Conservation (phyloP, 53 echinoderm and acorn worm species). For the Zoroaster sp. region DNA sequence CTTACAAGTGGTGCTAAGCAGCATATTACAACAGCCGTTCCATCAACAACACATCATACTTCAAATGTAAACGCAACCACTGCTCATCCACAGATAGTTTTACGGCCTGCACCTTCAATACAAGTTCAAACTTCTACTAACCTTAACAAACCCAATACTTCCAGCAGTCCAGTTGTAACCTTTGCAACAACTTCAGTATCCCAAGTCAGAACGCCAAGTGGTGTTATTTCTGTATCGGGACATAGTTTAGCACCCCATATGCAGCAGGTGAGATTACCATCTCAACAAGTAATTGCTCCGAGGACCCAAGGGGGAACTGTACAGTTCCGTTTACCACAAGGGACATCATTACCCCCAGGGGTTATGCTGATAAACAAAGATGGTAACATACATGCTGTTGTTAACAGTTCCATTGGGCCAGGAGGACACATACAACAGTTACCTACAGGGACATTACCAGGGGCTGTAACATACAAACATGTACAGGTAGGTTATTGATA, state of each 20-base stretch:
- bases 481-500: conserved; percentile 75
- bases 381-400: conserved; percentile 85
- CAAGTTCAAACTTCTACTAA: background rate
- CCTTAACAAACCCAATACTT: conserved; percentile 18
- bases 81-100: conserved; percentile 46
- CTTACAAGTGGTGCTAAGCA: conserved; percentile 37
- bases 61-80: background rate
- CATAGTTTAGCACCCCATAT: conserved; percentile 61
- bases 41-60: conserved; percentile 9
- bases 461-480: conserved; percentile 73
- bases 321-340: conserved; percentile 82
- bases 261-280: conserved; percentile 75
- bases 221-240: conserved; percentile 44
- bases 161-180: conserved; percentile 26
- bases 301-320: conserved; percentile 63
- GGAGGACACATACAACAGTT: conserved; percentile 38
- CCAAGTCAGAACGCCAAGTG: conserved; percentile 33
- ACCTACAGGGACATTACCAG: conserved; percentile 55
- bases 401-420: conserved; percentile 54
- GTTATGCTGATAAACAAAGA: conserved; percentile 92
- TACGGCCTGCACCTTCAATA: conserved; percentile 35
- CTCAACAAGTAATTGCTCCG: conserved; percentile 89
- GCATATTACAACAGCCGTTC: background rate
- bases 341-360: conserved; percentile 81
- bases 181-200: conserved; percentile 6